phyloP scores from a whole-genome alignment of 2,888 invertebrate genomes.

The Heliconius erato region DNA sequence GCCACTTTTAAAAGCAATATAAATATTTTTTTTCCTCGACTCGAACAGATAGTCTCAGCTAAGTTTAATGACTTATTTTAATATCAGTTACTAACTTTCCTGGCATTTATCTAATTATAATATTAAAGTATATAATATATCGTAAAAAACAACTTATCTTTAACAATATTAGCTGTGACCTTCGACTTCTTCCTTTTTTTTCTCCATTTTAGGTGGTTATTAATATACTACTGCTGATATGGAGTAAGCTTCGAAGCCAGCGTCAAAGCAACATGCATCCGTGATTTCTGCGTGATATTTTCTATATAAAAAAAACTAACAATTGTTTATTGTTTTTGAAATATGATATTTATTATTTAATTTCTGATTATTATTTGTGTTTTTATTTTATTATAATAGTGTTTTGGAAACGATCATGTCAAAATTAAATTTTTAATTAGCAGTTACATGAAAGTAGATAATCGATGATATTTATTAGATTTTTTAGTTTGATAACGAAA shows the following conservation, averaged over 20 bases:
- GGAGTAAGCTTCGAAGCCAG: neutral
- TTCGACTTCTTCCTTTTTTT: conserved; percentile 17
- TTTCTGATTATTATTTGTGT: too few relatives aligned
- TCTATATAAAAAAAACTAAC: neutral
- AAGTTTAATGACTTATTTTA: conserved; percentile 50
- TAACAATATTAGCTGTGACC: neutral
- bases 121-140: conserved; percentile 17
- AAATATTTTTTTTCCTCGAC: conserved; percentile 49
- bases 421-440: too few relatives aligned
- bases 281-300: conserved; percentile 16
- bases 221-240: conserved; percentile 12
- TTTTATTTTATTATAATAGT: too few relatives aligned
- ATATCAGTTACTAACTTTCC: conserved; percentile 39
- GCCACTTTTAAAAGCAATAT: conserved; percentile 45
- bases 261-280: neutral
- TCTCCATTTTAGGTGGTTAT: conserved; percentile 18
- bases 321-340: too few relatives aligned
- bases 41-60: conserved; percentile 43
- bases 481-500: too few relatives aligned
- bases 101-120: conserved; percentile 31
- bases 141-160: conserved; percentile 23
- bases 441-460: too few relatives aligned
- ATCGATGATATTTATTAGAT: too few relatives aligned
- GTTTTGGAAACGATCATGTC: too few relatives aligned
- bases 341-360: too few relatives aligned